These are phyloP conservation scores for Poliocrania exsul DNA, from an alignment of 2,797 vertebrate species.

Conservation along the genomic window DNA sequence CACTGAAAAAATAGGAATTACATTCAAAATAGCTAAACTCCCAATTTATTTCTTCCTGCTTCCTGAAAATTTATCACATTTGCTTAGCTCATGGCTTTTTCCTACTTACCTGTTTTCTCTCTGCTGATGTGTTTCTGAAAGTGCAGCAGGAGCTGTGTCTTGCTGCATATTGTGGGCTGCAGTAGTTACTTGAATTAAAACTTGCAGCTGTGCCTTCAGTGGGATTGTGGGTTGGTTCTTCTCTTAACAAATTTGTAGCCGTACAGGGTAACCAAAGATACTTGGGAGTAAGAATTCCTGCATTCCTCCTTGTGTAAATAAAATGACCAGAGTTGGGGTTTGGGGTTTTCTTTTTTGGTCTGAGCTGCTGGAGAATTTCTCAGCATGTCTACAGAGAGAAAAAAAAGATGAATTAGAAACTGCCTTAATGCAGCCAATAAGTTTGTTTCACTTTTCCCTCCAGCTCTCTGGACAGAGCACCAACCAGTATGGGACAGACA, in stretches of 20 bases:
- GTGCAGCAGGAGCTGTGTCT: not conserved
- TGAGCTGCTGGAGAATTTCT: not conserved
- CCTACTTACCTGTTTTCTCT: constrained; percentile 6
- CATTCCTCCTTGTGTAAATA: constrained; percentile 3
- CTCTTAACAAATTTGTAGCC: constrained; percentile 3
- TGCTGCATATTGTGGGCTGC: not conserved
- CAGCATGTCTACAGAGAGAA: not conserved
- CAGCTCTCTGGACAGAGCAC: not conserved
- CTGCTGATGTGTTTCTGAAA: not conserved
- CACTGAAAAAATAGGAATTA: constrained; percentile 36
- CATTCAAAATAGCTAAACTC: constrained; percentile 42
- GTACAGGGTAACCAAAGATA: not conserved
- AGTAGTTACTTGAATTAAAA: not conserved
- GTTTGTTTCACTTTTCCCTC: not conserved
- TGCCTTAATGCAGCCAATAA: not conserved
- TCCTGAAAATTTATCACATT: constrained; percentile 37
- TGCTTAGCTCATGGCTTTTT: constrained; percentile 1
- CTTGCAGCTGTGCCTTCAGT: not conserved
- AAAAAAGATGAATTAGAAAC: not conserved
- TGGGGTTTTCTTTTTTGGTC: constrained; percentile 19
- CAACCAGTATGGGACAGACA: not conserved
- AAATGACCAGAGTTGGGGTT: not conserved
- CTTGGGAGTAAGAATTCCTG: not conserved
- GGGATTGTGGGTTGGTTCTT: constrained; percentile 11
- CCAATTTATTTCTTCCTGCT: constrained; percentile 40